Evolutionary conservation across 2,113 vertebrate species (phyloP).

Genomic region (Bufo bufo): DNA sequence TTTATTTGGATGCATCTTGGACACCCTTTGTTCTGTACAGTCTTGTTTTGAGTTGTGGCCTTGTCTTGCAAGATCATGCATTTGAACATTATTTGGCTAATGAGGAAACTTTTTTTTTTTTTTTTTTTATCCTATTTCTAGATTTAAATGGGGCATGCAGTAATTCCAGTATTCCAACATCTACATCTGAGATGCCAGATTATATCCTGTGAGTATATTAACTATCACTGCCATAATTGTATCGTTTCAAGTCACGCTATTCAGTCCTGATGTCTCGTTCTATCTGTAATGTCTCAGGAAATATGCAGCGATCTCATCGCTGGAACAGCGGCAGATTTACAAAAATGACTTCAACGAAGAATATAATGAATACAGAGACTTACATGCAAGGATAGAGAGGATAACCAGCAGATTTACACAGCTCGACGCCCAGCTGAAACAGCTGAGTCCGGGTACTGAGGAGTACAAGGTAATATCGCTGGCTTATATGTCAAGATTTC

Average conservation of each 20-base stretch:
- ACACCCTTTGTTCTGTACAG: no score
- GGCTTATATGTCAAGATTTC: no score
- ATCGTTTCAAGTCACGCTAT: background rate
- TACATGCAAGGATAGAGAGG: constrained; percentile 92
- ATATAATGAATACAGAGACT: constrained; percentile 89
- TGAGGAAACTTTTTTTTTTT: background rate
- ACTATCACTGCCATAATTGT: background rate
- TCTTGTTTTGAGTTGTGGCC: no score
- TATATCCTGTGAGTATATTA: constrained; percentile 88
- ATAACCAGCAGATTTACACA: constrained; percentile 92
- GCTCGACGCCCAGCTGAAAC: constrained; percentile 90
- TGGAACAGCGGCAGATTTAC: constrained; percentile 93
- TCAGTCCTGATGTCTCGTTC: background rate
- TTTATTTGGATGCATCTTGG: no score
- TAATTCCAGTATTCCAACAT: constrained; percentile 79
- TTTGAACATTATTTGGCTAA: no score
- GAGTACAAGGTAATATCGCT: constrained; percentile 85
- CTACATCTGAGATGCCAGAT: constrained; percentile 85
- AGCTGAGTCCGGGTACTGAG: constrained; percentile 88
- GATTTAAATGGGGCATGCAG: constrained; percentile 85
- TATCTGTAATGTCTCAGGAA: constrained; percentile 74
- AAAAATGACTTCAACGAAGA: constrained; percentile 96
- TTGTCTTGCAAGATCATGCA: no score
- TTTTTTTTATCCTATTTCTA: constrained; percentile 54
- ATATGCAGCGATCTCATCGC: constrained; percentile 86